A percentile compares a stretch with the other conserved stretches of the same genome.
phyloP scores from a whole-genome alignment of 1,140 invertebrate genomes.

The Aplysia californica region DNA sequence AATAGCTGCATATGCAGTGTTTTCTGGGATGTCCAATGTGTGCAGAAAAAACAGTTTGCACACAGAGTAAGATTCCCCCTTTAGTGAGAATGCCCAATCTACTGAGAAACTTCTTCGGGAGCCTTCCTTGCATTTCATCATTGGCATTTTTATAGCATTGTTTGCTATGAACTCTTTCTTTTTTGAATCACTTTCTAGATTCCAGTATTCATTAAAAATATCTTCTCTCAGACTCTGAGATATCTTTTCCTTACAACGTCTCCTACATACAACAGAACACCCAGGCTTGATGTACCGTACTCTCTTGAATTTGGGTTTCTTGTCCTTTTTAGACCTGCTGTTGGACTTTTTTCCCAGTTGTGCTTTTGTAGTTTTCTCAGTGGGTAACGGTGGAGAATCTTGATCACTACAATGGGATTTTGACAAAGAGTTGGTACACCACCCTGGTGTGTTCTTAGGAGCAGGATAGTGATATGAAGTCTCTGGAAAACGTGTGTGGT shows the following conservation, averaged over 20 bases:
- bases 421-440: not conserved
- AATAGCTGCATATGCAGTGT: slow-evolving; percentile 6
- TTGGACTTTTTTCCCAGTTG: not conserved
- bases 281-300: not conserved
- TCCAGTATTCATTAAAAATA: slow-evolving; percentile 9
- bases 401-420: too few relatives aligned
- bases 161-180: not conserved
- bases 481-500: not conserved
- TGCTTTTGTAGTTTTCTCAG: not conserved
- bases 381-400: not conserved
- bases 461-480: not conserved
- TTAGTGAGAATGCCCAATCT: slow-evolving; percentile 7
- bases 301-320: not conserved
- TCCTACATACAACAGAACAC: not conserved
- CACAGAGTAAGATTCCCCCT: not conserved
- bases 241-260: slow-evolving; percentile 1
- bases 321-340: not conserved
- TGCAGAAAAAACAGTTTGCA: slow-evolving; percentile 13
- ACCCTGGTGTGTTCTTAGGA: not conserved
- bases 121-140: slow-evolving; percentile 2
- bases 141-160: slow-evolving; percentile 4
- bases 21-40: not conserved
- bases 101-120: slow-evolving; percentile 1
- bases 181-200: not conserved
- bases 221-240: not conserved